Evolutionary conservation across 2,888 invertebrate genomes (phyloP).

Genomic region (Metopia argyrocephala): DNA sequence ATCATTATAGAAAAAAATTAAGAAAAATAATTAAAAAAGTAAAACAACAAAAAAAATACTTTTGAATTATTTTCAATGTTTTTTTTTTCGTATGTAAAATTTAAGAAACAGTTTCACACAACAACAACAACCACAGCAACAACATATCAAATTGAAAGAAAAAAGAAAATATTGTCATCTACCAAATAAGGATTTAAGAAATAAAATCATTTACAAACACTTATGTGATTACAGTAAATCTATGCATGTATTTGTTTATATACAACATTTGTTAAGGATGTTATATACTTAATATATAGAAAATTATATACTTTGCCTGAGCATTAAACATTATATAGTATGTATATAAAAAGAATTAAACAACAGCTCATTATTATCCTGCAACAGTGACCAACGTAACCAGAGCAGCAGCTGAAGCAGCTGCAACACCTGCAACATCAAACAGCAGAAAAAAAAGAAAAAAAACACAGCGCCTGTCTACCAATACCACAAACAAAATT

Average conservation of each 20-base stretch:
- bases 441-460: not conserved
- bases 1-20: constrained; percentile 40
- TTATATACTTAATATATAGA: constrained; percentile 23
- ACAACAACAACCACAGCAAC: constrained; percentile 51
- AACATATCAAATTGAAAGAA: constrained; percentile 63
- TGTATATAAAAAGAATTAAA: not conserved
- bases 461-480: not conserved
- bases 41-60: constrained; percentile 70
- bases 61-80: constrained; percentile 71
- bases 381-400: not conserved
- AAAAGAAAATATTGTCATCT: constrained; percentile 29
- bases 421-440: not conserved
- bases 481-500: not conserved
- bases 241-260: constrained; percentile 9
- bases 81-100: not conserved
- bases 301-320: constrained; percentile 33
- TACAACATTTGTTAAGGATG: constrained; percentile 13
- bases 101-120: constrained; percentile 21
- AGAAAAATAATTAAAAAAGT: constrained; percentile 68
- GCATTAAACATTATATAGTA: constrained; percentile 29
- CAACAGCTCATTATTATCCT: not conserved
- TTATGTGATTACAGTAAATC: not conserved
- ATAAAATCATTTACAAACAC: not conserved
- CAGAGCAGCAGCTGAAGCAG: not conserved
- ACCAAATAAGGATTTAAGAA: constrained; percentile 43